Conservation (phyloP, 2,113 vertebrate genomes). For the Halichoerus grypus region DNA sequence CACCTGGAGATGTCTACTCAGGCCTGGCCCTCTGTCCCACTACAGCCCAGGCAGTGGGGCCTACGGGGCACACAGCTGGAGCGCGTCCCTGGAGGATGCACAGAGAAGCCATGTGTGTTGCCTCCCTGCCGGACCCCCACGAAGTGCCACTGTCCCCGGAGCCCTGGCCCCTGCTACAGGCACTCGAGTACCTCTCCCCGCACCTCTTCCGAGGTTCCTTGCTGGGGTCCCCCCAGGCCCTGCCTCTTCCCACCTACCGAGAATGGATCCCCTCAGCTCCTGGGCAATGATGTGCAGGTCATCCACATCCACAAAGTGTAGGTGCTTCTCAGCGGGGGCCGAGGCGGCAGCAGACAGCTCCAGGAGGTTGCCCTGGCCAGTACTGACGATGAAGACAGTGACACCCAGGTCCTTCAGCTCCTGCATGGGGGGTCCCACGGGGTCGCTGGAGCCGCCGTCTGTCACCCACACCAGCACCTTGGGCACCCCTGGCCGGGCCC, state of each 20-base stretch:
- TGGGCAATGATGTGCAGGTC: constrained; percentile 93
- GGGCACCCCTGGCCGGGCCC: constrained; percentile 89
- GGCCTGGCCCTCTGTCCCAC: not conserved
- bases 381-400: constrained; percentile 94
- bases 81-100: not conserved
- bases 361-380: constrained; percentile 92
- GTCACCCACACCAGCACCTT: constrained; percentile 98
- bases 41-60: not conserved
- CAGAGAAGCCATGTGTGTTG: not conserved
- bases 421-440: constrained; percentile 91
- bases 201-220: not conserved
- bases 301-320: constrained; percentile 97
- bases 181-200: not conserved
- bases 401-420: constrained; percentile 92
- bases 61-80: too few species aligned
- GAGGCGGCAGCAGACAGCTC: constrained; percentile 91
- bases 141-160: fast-evolving
- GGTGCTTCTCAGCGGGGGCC: constrained; percentile 89
- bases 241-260: constrained; percentile 86
- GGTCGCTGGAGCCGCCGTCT: constrained; percentile 94
- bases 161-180: not conserved
- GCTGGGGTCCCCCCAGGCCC: not conserved
- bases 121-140: not conserved
- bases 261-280: constrained; percentile 92
- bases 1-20: not conserved